Evolutionary conservation across 2,797 vertebrate genomes (phyloP).

Genomic region (Thripadectes ignobilis): DNA sequence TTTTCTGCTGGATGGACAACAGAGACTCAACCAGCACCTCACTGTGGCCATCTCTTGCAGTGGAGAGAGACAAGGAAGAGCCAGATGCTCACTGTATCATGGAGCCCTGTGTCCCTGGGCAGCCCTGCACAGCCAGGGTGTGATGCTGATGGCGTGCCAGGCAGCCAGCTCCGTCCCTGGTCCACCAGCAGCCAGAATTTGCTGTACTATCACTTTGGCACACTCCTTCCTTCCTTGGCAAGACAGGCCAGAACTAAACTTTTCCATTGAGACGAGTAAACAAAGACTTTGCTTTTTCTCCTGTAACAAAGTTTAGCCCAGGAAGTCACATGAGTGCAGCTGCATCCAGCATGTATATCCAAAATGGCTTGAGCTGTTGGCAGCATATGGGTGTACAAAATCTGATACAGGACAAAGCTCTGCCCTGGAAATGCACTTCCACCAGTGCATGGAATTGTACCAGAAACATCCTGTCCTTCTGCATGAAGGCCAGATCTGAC

Average conservation of each 20-base stretch:
- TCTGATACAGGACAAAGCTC: not conserved
- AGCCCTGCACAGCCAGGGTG: not conserved
- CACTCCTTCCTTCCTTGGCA: conserved; percentile 39
- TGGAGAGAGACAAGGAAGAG: not conserved
- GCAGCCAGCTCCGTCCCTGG: not conserved
- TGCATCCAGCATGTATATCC: conserved; percentile 22
- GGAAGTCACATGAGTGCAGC: conserved; percentile 19
- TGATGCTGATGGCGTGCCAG: not conserved
- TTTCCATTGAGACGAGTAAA: conserved; percentile 55
- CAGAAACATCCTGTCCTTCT: not conserved
- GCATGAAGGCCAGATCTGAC: not conserved
- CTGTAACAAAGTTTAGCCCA: conserved; percentile 11
- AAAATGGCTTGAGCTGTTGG: not conserved
- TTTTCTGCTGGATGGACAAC: not conserved
- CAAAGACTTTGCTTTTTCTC: conserved; percentile 52
- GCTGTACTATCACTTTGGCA: conserved; percentile 29
- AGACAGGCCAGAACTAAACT: conserved; percentile 45
- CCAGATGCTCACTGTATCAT: not conserved
- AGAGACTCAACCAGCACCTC: not conserved
- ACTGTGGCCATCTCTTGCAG: not conserved
- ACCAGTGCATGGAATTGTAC: not conserved
- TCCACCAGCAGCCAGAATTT: not conserved
- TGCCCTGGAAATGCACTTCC: not conserved
- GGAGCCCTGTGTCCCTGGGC: not conserved
- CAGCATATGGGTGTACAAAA: not conserved